A percentile compares a stretch with the other conserved stretches of the same genome.
Conservation (phyloP, 2,797 vertebrate species). For the Oceanodroma leucorhoa region DNA sequence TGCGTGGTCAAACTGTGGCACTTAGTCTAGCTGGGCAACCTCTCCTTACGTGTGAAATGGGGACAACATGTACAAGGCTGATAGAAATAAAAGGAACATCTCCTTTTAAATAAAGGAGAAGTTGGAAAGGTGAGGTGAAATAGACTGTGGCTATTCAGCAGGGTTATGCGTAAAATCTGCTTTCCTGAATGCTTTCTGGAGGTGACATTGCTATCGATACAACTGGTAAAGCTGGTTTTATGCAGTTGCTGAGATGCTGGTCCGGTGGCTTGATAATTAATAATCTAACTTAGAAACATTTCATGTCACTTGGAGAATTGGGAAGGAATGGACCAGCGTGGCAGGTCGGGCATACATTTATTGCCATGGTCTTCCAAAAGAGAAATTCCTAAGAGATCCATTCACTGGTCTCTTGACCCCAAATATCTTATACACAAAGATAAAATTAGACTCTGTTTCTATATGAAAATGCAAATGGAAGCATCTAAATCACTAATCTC, state of each 20-base stretch:
- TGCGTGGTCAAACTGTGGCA: background rate
- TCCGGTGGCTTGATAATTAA: background rate
- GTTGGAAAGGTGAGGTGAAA: background rate
- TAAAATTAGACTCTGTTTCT: background rate
- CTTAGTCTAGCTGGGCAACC: background rate
- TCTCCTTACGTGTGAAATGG: background rate
- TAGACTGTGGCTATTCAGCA: background rate
- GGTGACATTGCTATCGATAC: background rate
- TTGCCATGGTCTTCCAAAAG: background rate
- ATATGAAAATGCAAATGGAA: background rate
- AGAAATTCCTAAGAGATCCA: background rate
- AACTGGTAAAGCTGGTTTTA: background rate
- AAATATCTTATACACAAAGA: background rate
- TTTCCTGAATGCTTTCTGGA: background rate
- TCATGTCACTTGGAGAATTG: background rate
- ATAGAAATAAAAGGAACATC: background rate
- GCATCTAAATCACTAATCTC: background rate
- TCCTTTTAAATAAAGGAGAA: background rate
- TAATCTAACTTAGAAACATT: background rate
- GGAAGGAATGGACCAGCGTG: fast-evolving
- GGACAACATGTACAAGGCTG: fast-evolving
- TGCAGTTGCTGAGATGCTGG: background rate
- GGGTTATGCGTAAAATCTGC: background rate
- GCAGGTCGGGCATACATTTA: fast-evolving
- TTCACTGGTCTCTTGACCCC: background rate